Percentiles rank a stretch among this genome's conserved stretches.
phyloP scores from a whole-genome alignment of 2,113 vertebrate genomes.

The Dipodomys merriami region DNA sequence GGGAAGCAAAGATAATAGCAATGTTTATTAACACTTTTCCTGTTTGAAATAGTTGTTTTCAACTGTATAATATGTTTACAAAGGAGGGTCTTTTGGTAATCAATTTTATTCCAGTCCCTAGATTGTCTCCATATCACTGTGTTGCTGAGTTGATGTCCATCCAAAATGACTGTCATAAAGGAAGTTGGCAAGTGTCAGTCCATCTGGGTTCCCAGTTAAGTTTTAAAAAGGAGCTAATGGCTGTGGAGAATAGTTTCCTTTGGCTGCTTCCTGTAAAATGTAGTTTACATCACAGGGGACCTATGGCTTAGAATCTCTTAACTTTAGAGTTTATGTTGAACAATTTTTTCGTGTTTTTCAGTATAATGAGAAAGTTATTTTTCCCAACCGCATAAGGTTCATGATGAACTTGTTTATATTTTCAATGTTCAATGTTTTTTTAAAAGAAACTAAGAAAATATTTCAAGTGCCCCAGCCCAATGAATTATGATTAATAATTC shows the following conservation, averaged over 20 bases:
- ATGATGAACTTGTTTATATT: background rate
- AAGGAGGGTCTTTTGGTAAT: background rate
- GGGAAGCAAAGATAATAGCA: background rate
- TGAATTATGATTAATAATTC: background rate
- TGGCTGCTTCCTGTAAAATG: background rate
- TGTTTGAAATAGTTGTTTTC: background rate
- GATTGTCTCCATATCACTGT: background rate
- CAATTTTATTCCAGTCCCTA: background rate
- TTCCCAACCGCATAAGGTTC: background rate
- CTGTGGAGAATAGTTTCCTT: background rate
- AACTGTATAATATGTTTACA: background rate
- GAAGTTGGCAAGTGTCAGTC: background rate
- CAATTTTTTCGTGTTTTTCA: background rate
- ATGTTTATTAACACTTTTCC: background rate
- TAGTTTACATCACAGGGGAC: background rate
- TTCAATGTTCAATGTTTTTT: background rate
- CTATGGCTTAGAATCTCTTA: background rate
- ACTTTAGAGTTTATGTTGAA: background rate
- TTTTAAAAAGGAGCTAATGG: background rate
- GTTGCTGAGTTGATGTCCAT: background rate
- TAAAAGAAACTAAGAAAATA: background rate
- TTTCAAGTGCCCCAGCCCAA: background rate
- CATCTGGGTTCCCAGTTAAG: background rate
- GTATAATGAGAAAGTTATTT: background rate
- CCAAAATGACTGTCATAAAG: background rate